Conservation (phyloP, 2,888 invertebrate genomes). For the Nemotelus pantherinus region DNA sequence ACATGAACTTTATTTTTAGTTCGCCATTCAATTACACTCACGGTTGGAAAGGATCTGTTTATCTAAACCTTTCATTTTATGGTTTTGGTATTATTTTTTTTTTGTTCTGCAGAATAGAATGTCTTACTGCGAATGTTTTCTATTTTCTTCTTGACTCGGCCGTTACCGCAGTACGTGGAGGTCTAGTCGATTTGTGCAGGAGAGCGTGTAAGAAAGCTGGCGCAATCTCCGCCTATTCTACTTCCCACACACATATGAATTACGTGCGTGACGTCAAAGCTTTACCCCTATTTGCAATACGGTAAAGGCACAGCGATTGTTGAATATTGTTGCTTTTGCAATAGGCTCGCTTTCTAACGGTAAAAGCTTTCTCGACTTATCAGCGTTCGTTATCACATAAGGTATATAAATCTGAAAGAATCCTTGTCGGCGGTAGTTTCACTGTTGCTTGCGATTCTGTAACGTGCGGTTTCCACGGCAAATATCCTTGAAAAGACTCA, state of each 20-base stretch:
- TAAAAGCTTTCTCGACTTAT: slow-evolving; percentile 38
- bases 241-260: slow-evolving; percentile 18
- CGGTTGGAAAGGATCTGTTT: neutral
- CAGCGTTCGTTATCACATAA: slow-evolving; percentile 43
- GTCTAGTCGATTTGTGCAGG: no score
- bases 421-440: slow-evolving; percentile 44
- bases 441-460: slow-evolving; percentile 49
- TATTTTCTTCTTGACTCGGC: no score
- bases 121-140: no score
- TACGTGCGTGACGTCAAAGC: slow-evolving; percentile 35
- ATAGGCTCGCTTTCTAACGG: slow-evolving; percentile 26
- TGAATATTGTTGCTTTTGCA: slow-evolving; percentile 21
- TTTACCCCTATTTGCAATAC: slow-evolving; percentile 40
- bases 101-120: no score
- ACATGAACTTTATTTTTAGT: slow-evolving; percentile 29
- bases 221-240: slow-evolving; percentile 42
- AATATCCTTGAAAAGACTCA: no score
- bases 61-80: neutral
- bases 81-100: neutral
- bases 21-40: neutral
- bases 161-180: no score
- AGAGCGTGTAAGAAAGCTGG: neutral
- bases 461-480: slow-evolving; percentile 47
- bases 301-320: neutral
- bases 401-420: slow-evolving; percentile 49